These are phyloP conservation scores for Oncorhynchus kisutch DNA, from an alignment of 2,113 vertebrate genomes.

Conservation along the genomic window DNA sequence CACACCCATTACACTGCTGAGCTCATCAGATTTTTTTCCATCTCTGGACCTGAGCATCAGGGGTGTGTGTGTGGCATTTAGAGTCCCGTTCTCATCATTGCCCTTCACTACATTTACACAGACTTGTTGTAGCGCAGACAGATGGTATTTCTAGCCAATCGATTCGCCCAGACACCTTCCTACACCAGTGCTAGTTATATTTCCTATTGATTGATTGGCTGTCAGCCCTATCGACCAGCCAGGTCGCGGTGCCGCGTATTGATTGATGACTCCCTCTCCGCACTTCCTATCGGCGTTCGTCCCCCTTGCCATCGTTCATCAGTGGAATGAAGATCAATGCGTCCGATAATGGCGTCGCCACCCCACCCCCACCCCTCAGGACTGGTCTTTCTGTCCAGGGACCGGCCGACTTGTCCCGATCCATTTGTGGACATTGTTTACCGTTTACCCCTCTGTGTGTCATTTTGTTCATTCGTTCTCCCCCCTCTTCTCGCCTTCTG, in stretches of 20 bases:
- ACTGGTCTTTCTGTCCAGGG: neutral
- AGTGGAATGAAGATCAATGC: slow-evolving; percentile 48
- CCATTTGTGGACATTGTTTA: neutral
- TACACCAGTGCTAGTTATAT: slow-evolving; percentile 46
- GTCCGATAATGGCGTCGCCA: slow-evolving; percentile 35
- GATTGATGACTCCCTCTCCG: slow-evolving; percentile 44
- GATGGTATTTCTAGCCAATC: slow-evolving; percentile 38
- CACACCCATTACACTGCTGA: neutral
- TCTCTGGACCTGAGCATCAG: neutral
- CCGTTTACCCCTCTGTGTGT: neutral
- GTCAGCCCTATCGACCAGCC: slow-evolving; percentile 55
- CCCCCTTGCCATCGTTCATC: slow-evolving; percentile 34
- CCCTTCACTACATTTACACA: slow-evolving; percentile 14
- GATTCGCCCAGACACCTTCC: slow-evolving; percentile 35
- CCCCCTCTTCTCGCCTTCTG: too few relatives aligned
- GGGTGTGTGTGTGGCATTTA: neutral
- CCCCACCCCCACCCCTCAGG: neutral
- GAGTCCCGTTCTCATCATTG: neutral
- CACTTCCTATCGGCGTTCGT: neutral
- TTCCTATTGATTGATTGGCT: slow-evolving; percentile 62
- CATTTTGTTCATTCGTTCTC: too few relatives aligned
- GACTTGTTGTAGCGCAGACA: slow-evolving; percentile 25
- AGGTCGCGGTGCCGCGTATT: slow-evolving; percentile 48
- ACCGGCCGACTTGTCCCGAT: neutral
- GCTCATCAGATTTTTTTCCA: neutral